Percentiles rank a stretch among this genome's conserved stretches.
Conservation (phyloP, 2,113 vertebrate species). For the Excalfactoria chinensis region DNA sequence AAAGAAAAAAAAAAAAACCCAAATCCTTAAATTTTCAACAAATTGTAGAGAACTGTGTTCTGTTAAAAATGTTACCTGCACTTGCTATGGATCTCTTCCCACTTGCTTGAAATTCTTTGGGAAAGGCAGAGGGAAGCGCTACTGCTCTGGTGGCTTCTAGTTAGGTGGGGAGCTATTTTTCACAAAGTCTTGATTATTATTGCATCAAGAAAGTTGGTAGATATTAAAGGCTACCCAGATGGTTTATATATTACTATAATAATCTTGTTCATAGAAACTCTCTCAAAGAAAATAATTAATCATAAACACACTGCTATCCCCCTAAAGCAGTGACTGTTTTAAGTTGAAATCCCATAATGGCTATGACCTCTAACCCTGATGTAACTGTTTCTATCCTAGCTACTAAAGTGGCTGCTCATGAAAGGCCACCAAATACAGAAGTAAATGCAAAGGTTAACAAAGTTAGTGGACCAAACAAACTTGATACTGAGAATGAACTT, state of each 20-base stretch:
- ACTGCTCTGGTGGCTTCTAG: neutral
- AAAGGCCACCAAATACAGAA: conserved; percentile 79
- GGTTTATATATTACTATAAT: conserved; percentile 69
- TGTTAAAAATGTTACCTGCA: conserved; percentile 32
- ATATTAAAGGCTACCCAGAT: conserved; percentile 70
- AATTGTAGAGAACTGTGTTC: neutral
- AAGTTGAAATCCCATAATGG: conserved; percentile 81
- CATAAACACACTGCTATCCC: conserved; percentile 75
- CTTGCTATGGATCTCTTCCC: neutral
- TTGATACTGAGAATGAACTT: conserved; percentile 87
- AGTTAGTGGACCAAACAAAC: conserved; percentile 87
- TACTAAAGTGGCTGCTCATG: conserved; percentile 74
- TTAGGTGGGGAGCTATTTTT: conserved; percentile 35
- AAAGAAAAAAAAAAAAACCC: neutral
- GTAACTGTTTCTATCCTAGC: conserved; percentile 78
- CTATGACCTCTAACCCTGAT: conserved; percentile 80
- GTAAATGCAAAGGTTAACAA: conserved; percentile 85
- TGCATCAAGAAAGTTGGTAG: conserved; percentile 63
- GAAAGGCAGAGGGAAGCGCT: neutral
- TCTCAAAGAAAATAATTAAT: conserved; percentile 79
- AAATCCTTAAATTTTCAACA: conserved; percentile 1
- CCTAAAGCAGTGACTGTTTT: conserved; percentile 72
- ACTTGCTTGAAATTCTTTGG: neutral
- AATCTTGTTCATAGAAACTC: conserved; percentile 72
- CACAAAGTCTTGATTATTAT: conserved; percentile 61